phyloP scores from a whole-genome alignment of 1,140 invertebrate species.

The Pseudomyrmex cubaensis region DNA sequence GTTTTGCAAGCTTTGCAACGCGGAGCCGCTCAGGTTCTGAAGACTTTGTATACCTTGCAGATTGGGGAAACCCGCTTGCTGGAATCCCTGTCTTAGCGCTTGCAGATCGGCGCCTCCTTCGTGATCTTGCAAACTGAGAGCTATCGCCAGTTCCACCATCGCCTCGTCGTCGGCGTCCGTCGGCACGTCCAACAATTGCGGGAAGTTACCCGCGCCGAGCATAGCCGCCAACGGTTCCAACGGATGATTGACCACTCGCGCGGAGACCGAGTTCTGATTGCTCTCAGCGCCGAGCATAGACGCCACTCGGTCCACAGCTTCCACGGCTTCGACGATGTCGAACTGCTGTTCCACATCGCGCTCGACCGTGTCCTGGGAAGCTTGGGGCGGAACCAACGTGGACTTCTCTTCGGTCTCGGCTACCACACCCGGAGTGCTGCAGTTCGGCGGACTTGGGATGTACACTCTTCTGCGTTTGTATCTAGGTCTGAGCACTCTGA shows the following conservation, averaged over 20 bases:
- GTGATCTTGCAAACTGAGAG: constrained; percentile 95
- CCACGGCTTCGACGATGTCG: constrained; percentile 85
- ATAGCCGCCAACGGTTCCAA: constrained; percentile 88
- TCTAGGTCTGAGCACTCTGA: constrained; percentile 92
- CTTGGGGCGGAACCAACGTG: constrained; percentile 67
- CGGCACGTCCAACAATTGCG: constrained; percentile 93
- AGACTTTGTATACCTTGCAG: constrained; percentile 82
- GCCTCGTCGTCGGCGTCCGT: constrained; percentile 97
- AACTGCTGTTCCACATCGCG: constrained; percentile 80
- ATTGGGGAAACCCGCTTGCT: constrained; percentile 84
- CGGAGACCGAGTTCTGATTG: constrained; percentile 78
- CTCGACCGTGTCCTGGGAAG: constrained; percentile 80
- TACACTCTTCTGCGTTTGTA: constrained; percentile 91
- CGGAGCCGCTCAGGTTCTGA: constrained; percentile 83
- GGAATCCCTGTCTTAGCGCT: constrained; percentile 84
- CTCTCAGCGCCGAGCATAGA: constrained; percentile 78
- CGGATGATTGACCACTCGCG: constrained; percentile 81
- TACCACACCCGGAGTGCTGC: constrained; percentile 87
- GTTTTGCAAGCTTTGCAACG: constrained; percentile 85
- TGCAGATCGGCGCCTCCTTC: constrained; percentile 85
- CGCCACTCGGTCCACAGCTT: constrained; percentile 86
- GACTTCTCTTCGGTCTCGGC: constrained; percentile 82
- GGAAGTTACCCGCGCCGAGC: constrained; percentile 88
- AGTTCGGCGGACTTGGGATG: constrained; percentile 92
- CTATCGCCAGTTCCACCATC: constrained; percentile 98